Evolutionary conservation across 2,797 vertebrate species (phyloP).

Genomic region (Urocyon cinereoargenteus): DNA sequence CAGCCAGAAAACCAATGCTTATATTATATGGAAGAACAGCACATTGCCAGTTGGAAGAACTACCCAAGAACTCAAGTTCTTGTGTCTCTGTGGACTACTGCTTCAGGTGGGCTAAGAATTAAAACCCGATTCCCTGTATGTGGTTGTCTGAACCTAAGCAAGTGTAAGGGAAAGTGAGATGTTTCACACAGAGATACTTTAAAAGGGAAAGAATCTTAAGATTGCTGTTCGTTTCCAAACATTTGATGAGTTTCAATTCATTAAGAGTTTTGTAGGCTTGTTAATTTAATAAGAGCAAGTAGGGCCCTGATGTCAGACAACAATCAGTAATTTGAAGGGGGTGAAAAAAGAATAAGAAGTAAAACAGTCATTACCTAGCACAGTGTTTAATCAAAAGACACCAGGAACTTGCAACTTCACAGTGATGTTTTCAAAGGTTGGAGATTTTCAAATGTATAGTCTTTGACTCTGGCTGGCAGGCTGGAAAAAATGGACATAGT

Average conservation of each 20-base stretch:
- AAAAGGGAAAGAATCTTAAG: constrained; percentile 74
- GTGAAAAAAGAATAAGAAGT: constrained; percentile 74
- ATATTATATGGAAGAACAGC: not conserved
- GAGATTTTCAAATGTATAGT: constrained; percentile 83
- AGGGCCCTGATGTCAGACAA: constrained; percentile 86
- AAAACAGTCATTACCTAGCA: constrained; percentile 86
- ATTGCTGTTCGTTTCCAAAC: constrained; percentile 85
- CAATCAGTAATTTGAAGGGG: constrained; percentile 87
- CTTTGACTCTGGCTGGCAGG: constrained; percentile 71
- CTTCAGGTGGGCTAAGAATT: constrained; percentile 76
- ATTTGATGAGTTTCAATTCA: constrained; percentile 87
- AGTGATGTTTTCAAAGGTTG: constrained; percentile 83
- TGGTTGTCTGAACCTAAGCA: constrained; percentile 72
- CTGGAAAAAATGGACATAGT: constrained; percentile 76
- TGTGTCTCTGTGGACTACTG: constrained; percentile 57
- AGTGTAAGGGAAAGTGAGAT: constrained; percentile 79
- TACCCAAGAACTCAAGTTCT: not conserved
- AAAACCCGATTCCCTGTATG: constrained; percentile 81
- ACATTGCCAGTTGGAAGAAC: not conserved
- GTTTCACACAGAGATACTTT: constrained; percentile 77
- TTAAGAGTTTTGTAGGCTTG: constrained; percentile 87
- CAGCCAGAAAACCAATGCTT: not conserved
- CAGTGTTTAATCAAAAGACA: constrained; percentile 86
- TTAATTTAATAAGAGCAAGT: constrained; percentile 87
- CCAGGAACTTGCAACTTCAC: constrained; percentile 82